Evolutionary conservation across 1,140 invertebrate species (phyloP), one percentile per base, ranked within the genome.

Genomic region (Nixonia krombeini): DNA sequence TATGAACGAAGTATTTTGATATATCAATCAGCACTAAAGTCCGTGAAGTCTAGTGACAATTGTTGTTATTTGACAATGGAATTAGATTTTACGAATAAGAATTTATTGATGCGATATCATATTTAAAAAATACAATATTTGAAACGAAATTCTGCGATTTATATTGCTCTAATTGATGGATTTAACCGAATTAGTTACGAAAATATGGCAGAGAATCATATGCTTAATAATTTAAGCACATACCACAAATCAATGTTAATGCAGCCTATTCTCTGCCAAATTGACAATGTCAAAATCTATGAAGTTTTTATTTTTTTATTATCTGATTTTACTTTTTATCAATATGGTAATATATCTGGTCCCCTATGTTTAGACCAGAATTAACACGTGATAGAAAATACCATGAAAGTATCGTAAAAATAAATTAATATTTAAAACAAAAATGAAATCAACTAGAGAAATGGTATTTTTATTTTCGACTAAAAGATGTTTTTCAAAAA

Each of bases 401-500:
- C 40, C 41, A 52, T 47, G 52, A 61, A 61, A 67, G 46, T 68
- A 40, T 40, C 9, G 38, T 8, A 26, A 63, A 49, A 47, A 17
- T 44, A 42, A 58, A 18, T 35, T 15, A 50, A 49, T 13, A 23
- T 13, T 49, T 47, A 29, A 35, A 49, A 62, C 41, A 51, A 55
- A 29, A 46, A 52, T 50, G 18, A 55, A 55, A 55, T 8, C 42
- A 53, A 50, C 8, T 16, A 2, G n/a, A n/a, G 12, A 44, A 45
- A 26, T 59, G 44, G 53, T 58, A 58, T 57, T 58, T 65, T 57
- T 2, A 5, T 64, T 64, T 57, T 64, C 47, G 47, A 57, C 56
- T 46, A 51, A n/a, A n/a, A n/a, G n/a, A n/a, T n/a, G n/a, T n/a
- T n/a, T n/a, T n/a, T n/a, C n/a, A n/a, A n/a, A n/a, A n/a, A n/a